phyloP scores from a whole-genome alignment of 1,140 invertebrate species.

The Ostrea denselamellosa region DNA sequence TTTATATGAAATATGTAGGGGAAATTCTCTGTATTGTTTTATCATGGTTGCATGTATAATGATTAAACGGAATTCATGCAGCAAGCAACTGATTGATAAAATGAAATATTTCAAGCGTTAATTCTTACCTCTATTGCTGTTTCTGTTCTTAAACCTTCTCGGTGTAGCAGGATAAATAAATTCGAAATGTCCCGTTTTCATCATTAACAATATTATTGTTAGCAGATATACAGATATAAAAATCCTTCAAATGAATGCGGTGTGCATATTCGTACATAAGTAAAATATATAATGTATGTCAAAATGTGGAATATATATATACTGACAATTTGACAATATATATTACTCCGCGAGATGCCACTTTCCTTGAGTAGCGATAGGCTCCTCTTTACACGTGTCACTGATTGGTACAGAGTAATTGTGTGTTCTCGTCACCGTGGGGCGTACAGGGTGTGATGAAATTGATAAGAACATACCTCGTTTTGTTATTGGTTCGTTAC shows the following conservation, averaged over 20 bases:
- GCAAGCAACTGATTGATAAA: too few relatives aligned
- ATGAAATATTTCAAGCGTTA: too few relatives aligned
- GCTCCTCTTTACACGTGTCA: background rate
- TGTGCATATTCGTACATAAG: background rate
- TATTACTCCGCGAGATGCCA: conserved; percentile 8
- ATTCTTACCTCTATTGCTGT: background rate
- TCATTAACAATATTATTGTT: background rate
- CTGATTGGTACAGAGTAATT: background rate
- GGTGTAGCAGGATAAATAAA: conserved; percentile 12
- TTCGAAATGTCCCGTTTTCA: conserved; percentile 17
- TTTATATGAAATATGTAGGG: too few relatives aligned
- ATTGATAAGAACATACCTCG: background rate
- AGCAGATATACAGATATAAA: background rate
- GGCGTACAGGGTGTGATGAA: background rate
- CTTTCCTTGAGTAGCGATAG: conserved; percentile 1
- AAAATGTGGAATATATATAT: background rate
- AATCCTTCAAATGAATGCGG: background rate
- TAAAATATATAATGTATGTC: too few relatives aligned
- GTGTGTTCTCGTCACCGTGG: background rate
- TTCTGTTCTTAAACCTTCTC: conserved; percentile 4
- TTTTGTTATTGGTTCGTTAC: conserved; percentile 6
- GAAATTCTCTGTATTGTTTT: too few relatives aligned
- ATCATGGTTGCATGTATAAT: too few relatives aligned
- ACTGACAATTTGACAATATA: conserved; percentile 13
- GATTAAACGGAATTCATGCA: too few relatives aligned